Evolutionary conservation across 2,797 vertebrate species (phyloP), one percentile per base, ranked within the genome.

Genomic region (Carapus acus): DNA sequence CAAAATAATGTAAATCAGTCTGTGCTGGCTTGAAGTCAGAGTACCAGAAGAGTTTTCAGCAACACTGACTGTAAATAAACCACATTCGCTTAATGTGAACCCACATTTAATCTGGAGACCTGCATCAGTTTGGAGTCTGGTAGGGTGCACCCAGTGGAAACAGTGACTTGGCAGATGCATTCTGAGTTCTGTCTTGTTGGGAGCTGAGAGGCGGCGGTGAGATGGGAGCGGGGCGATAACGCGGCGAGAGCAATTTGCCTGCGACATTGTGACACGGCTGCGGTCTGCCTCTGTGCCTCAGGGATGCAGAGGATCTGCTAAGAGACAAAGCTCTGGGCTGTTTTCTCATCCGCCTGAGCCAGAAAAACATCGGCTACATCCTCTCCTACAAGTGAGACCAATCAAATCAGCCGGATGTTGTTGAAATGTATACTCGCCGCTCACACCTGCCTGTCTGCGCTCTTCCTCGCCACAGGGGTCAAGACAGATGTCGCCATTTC

Each of bases 311-410:
- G 60, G 87, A 87, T 52, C 81, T 89, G 0, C 70, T 93, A 58
- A 64, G 64, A 71, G 86, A 91, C 62, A 86, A 82, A 76, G 64
- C 63, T n/a, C 43, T 82, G 6, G 91, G 92, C 27, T 83, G 76
- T 40, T 94, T 94, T 61, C 87, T 94, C 58, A 86, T 94, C 43
- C 83, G 90, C 52, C 85, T 93, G 68, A 92, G 91, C 0, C 86
- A 90, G 44, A 87, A 86, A 76, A 70, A 89, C 14, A 71, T 86
- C 0, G 84, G 91, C 53, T 93, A 90, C 81, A 88, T 94, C 73
- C 76, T 94, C 41, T 94, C 91, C 54, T 94, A 92, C 78, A 91
- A 74, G 91, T 92, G 79, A 85, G 86, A 37, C 6, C 3, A 34
- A 42, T 15, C 15, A 4, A 3, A 8, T 49, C 21, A 9, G 2